phyloP scores from a whole-genome alignment of 1,140 invertebrate species.

The Rhyzopertha dominica region DNA sequence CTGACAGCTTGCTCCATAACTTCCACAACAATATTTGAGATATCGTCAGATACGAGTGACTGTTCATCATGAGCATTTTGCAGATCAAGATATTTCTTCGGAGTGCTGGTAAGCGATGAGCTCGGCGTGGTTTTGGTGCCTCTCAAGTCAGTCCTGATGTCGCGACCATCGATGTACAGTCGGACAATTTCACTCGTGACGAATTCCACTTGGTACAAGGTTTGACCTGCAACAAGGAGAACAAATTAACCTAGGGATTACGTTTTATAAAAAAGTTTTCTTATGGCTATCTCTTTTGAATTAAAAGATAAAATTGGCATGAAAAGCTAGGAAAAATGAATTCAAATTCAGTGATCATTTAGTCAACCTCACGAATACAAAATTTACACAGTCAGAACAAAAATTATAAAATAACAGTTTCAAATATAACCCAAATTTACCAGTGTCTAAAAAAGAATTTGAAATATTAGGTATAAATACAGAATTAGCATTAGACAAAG shows the following conservation, averaged over 20 bases:
- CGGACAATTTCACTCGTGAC: constrained; percentile 25
- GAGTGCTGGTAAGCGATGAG: too few relatives aligned
- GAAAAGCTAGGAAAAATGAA: not conserved
- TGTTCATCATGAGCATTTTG: too few relatives aligned
- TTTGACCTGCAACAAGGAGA: constrained; percentile 18
- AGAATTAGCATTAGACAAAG: too few relatives aligned
- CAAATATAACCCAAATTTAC: too few relatives aligned
- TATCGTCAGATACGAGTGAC: too few relatives aligned
- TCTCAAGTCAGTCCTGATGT: constrained; percentile 29
- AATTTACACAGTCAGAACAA: constrained; percentile 1
- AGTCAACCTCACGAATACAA: constrained; percentile 4
- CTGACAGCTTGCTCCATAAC: too few relatives aligned
- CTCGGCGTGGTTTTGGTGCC: constrained; percentile 22
- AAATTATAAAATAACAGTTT: not conserved
- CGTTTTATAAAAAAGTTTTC: not conserved
- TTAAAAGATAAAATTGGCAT: not conserved
- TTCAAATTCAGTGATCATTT: constrained; percentile 1
- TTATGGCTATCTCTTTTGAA: not conserved
- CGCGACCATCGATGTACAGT: constrained; percentile 30
- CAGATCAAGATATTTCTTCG: too few relatives aligned
- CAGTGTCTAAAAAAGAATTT: too few relatives aligned
- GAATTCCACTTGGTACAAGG: constrained; percentile 33
- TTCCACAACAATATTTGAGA: too few relatives aligned
- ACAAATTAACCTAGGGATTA: not conserved
- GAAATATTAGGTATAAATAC: too few relatives aligned